Percentiles rank a stretch among this genome's conserved stretches.
These are phyloP conservation scores for Siderastrea siderea DNA, from an alignment of 92 coral and sea anemone genomes.

Conservation along the genomic window DNA sequence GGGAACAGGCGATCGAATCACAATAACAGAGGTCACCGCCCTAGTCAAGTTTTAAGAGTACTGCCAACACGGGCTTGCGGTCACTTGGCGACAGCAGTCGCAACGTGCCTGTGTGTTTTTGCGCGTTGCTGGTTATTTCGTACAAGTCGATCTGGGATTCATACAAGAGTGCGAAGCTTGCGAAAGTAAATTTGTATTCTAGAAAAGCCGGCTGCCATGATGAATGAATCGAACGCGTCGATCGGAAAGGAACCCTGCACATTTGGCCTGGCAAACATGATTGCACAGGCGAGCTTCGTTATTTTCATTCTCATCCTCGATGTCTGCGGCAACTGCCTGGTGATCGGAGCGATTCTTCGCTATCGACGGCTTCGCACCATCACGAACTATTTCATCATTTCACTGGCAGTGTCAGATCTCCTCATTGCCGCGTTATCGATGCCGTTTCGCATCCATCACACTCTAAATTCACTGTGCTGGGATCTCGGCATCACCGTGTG, in stretches of 20 bases:
- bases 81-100: conserved; percentile 50
- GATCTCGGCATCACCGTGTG: conserved; percentile 86
- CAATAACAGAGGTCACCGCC: conserved; percentile 25
- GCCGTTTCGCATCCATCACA: conserved; percentile 96
- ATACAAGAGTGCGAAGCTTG: background rate
- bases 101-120: conserved; percentile 15
- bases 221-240: conserved; percentile 19
- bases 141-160: background rate
- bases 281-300: conserved; percentile 92
- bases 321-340: conserved; percentile 92
- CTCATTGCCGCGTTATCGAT: conserved; percentile 88
- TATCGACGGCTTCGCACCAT: conserved; percentile 90
- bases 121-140: background rate
- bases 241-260: no score
- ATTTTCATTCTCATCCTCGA: conserved; percentile 90
- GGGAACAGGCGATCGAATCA: conserved; percentile 25
- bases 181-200: background rate
- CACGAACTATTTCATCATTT: conserved; percentile 95
- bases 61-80: conserved; percentile 10
- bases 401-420: conserved; percentile 94
- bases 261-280: conserved; percentile 44
- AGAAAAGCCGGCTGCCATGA: background rate
- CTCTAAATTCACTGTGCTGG: conserved; percentile 87
- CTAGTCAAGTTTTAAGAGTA: conserved; percentile 11
- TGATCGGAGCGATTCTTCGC: conserved; percentile 86